These are phyloP conservation scores for Pyrrhosoma nymphula DNA, from an alignment of 2,888 invertebrate species.

Conservation along the genomic window DNA sequence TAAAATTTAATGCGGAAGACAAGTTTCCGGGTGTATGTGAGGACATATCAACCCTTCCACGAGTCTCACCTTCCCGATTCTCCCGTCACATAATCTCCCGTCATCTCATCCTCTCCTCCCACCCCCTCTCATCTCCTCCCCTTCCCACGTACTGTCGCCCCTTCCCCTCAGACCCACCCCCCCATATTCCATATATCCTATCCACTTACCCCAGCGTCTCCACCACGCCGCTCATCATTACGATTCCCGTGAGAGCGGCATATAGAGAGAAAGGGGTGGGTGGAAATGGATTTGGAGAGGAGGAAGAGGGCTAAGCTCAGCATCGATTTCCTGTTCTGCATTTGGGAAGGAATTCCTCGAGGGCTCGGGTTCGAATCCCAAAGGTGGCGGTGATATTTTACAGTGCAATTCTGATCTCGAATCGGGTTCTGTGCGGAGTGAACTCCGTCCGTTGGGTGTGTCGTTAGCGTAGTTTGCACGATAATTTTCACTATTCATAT, in stretches of 20 bases:
- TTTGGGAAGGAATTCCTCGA: not conserved
- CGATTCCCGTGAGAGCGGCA: not conserved
- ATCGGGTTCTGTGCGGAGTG: no score
- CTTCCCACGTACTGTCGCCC: no score
- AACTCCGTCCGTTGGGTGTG: no score
- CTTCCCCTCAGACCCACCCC: no score
- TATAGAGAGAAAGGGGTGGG: not conserved
- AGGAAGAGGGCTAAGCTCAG: not conserved
- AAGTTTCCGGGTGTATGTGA: not conserved
- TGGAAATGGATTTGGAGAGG: not conserved
- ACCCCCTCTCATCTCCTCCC: not conserved
- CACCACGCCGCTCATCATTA: not conserved
- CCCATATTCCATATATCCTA: no score
- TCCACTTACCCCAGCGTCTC: not conserved
- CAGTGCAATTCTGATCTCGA: no score
- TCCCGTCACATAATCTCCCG: not conserved
- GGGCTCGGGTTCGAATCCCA: no score
- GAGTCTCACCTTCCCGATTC: not conserved
- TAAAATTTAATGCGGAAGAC: not conserved
- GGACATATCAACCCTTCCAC: not conserved
- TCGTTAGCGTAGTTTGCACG: no score
- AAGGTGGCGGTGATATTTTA: not conserved
- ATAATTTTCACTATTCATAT: no score
- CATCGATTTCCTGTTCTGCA: not conserved
- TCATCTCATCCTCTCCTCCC: not conserved